These are phyloP conservation scores for Aix galericulata DNA, from an alignment of 2,113 vertebrate species.

Conservation along the genomic window DNA sequence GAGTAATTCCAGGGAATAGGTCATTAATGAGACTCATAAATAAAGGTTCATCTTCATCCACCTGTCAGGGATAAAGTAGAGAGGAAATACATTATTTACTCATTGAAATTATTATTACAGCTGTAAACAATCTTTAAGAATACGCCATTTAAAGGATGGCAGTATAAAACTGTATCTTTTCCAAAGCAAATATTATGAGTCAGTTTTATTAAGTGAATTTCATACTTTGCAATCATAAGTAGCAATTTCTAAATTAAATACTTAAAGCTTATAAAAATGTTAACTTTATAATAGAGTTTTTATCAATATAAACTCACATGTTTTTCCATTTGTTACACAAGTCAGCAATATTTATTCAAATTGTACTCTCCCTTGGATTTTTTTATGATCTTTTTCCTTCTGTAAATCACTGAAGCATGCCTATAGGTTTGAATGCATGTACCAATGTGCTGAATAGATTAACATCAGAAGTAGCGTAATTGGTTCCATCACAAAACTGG, in stretches of 20 bases:
- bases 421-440: not conserved
- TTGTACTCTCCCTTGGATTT: not conserved
- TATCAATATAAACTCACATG: not conserved
- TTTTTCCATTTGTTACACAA: not conserved
- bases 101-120: not conserved
- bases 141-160: not conserved
- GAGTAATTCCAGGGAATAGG: conserved; percentile 83
- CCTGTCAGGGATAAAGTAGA: conserved; percentile 65
- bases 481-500: not conserved
- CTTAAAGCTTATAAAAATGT: not conserved
- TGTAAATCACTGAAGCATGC: not conserved
- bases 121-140: conserved; percentile 11
- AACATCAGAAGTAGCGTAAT: conserved; percentile 4
- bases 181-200: conserved; percentile 2
- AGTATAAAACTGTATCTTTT: not conserved
- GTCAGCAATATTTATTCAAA: not conserved
- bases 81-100: conserved; percentile 24
- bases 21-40: conserved; percentile 89
- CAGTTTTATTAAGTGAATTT: not conserved
- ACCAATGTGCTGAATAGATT: not conserved
- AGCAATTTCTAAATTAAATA: conserved; percentile 39
- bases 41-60: conserved; percentile 87
- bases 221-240: not conserved
- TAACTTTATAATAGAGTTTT: not conserved
- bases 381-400: not conserved